These are phyloP conservation scores for Peromyscus californicus DNA, from an alignment of 2,113 vertebrate species.

Conservation along the genomic window DNA sequence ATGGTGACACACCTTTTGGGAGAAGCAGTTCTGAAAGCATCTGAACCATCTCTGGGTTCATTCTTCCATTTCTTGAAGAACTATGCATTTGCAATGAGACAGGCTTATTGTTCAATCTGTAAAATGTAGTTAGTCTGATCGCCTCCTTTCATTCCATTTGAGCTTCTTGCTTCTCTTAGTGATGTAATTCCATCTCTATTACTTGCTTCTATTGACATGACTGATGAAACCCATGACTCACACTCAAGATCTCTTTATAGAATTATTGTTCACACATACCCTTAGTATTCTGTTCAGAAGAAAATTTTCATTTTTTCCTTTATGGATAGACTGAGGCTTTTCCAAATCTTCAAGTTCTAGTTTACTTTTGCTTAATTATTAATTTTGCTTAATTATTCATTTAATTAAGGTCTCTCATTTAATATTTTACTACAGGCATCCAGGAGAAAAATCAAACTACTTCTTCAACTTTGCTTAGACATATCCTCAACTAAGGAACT, in stretches of 20 bases:
- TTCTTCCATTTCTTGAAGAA: background rate
- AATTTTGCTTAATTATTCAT: background rate
- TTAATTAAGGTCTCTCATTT: background rate
- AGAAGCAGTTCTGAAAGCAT: background rate
- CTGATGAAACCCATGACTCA: slow-evolving; percentile 29
- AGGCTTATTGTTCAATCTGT: background rate
- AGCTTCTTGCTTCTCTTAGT: background rate
- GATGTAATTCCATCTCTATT: background rate
- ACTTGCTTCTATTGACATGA: slow-evolving; percentile 23
- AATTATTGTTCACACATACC: background rate
- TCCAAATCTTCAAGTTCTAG: background rate
- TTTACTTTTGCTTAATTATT: background rate
- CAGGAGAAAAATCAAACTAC: background rate
- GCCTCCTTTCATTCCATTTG: background rate
- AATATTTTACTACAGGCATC: background rate
- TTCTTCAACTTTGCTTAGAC: background rate
- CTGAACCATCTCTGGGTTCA: background rate
- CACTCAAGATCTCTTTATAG: background rate
- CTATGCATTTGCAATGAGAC: background rate
- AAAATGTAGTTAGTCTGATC: background rate
- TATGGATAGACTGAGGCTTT: background rate
- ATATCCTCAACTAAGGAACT: background rate
- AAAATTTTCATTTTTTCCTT: background rate
- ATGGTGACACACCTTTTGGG: background rate
- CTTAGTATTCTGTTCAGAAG: background rate